phyloP scores from a whole-genome alignment of 2,113 vertebrate genomes.

The Oncorhynchus nerka region DNA sequence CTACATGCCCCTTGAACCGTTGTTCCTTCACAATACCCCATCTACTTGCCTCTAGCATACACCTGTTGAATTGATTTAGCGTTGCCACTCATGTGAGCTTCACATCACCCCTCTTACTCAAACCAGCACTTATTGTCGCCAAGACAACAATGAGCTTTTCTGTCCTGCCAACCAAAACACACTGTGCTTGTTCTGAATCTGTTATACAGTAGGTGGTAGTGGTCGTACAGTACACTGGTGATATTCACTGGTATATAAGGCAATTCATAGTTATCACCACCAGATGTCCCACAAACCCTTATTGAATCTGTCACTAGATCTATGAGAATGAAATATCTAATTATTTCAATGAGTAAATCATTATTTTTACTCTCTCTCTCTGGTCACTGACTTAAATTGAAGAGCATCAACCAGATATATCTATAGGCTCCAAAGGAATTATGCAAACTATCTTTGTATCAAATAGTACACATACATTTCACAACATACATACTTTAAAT shows the following conservation, averaged over 20 bases:
- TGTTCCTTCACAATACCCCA: background rate
- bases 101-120: background rate
- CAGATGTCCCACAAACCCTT: slow-evolving; percentile 10
- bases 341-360: slow-evolving; percentile 1
- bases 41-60: background rate
- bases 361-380: background rate
- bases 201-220: background rate
- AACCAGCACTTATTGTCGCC: background rate
- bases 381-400: background rate
- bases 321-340: slow-evolving; percentile 7
- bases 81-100: background rate
- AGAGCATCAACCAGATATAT: background rate
- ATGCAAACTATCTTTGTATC: slow-evolving; percentile 11
- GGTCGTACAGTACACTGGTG: background rate
- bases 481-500: slow-evolving; percentile 33
- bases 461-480: slow-evolving; percentile 20
- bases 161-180: slow-evolving; percentile 4
- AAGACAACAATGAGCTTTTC: slow-evolving; percentile 8
- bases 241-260: background rate
- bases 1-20: background rate
- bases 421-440: slow-evolving; percentile 16
- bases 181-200: slow-evolving; percentile 3
- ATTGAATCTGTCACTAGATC: slow-evolving; percentile 1
- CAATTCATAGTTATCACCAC: slow-evolving; percentile 7
- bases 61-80: too few relatives aligned